Evolutionary conservation across 2,113 vertebrate species (phyloP).

Genomic region (Zapornia atra): DNA sequence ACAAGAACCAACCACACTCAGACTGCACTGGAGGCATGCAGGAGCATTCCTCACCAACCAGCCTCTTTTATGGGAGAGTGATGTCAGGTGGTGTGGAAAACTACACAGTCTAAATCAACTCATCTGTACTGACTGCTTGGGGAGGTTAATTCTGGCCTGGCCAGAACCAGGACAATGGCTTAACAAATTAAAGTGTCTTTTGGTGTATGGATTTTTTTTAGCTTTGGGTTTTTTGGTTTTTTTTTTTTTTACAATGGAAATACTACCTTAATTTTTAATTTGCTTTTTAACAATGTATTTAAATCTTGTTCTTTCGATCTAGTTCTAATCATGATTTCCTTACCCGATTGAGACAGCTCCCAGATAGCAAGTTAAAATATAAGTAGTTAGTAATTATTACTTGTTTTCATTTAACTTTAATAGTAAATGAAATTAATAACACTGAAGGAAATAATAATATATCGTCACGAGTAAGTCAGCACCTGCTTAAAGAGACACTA

Average conservation of each 20-base stretch:
- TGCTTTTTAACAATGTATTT: background rate
- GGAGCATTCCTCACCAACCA: too few species aligned
- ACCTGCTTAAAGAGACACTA: background rate
- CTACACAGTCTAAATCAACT: too few species aligned
- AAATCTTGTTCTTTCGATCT: background rate
- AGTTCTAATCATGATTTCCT: background rate
- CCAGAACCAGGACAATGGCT: background rate
- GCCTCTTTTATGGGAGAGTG: too few species aligned
- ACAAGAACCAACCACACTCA: too few species aligned
- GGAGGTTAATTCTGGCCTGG: too few species aligned
- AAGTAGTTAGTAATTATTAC: background rate
- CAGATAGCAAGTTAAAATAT: background rate
- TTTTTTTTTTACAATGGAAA: background rate
- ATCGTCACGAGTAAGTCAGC: background rate
- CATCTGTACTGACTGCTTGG: too few species aligned
- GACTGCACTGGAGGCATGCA: too few species aligned
- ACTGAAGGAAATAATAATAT: background rate
- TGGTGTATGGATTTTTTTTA: too few species aligned
- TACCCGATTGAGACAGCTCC: background rate
- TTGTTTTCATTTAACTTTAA: background rate
- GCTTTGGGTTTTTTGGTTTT: too few species aligned
- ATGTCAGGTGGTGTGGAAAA: too few species aligned
- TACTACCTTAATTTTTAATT: background rate
- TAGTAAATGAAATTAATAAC: background rate
- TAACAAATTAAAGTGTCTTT: background rate